phyloP scores from a whole-genome alignment of 2,797 vertebrate species.

The Anabacerthia variegaticeps region DNA sequence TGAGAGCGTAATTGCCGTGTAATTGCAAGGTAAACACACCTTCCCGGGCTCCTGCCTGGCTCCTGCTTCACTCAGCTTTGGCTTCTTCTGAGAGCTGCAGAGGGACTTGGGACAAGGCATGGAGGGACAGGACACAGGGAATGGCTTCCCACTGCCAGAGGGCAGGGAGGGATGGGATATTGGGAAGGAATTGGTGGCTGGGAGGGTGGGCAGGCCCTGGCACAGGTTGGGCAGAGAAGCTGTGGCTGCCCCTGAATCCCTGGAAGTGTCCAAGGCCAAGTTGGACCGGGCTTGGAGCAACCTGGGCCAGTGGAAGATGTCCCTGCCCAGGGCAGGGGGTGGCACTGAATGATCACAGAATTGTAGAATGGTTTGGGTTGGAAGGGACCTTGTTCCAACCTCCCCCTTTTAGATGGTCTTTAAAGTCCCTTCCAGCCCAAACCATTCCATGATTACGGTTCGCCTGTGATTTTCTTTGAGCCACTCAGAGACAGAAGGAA shows the following conservation, averaged over 20 bases:
- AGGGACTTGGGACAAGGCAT: background rate
- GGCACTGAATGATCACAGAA: background rate
- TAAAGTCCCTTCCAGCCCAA: background rate
- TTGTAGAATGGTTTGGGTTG: background rate
- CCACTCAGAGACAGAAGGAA: background rate
- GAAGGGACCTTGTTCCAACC: background rate
- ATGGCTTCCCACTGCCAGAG: background rate
- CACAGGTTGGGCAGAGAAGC: fast-evolving
- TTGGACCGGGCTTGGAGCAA: background rate
- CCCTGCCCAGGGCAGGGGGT: background rate
- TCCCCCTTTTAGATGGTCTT: background rate
- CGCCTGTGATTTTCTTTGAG: background rate
- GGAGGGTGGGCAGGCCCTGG: background rate
- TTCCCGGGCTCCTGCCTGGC: background rate
- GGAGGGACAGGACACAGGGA: background rate
- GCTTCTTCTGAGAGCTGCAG: background rate
- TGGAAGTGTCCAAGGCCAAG: background rate
- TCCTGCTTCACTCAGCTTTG: background rate
- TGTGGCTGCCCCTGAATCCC: background rate
- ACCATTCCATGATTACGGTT: background rate
- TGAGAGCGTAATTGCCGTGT: fast-evolving
- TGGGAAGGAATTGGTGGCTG: background rate
- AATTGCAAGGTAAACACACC: background rate
- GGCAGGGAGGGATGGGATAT: fast-evolving
- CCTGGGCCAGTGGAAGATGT: background rate